Evolutionary conservation across 2,113 vertebrate species (phyloP).

Genomic region (Danio rerio): DNA sequence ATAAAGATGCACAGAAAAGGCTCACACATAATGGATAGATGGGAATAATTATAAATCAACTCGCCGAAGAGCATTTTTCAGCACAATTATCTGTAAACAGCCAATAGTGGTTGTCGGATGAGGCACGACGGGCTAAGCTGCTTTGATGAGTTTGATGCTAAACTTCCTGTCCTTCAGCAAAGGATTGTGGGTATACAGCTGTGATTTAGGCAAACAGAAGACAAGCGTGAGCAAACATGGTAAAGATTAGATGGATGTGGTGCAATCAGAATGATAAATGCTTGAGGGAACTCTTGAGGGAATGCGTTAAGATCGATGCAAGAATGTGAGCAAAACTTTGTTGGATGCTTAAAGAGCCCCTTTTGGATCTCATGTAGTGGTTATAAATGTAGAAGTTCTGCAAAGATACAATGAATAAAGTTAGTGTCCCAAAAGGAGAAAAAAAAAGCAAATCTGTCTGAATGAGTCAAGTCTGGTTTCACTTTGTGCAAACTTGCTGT

Average conservation of each 20-base stretch:
- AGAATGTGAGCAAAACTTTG: neutral
- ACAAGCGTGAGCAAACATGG: slow-evolving; percentile 2
- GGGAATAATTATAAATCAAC: neutral
- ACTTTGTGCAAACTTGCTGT: too few species aligned
- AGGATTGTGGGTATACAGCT: neutral
- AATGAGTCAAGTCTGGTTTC: too few species aligned
- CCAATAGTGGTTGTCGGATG: neutral
- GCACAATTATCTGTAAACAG: slow-evolving; percentile 18
- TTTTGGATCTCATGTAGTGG: too few species aligned
- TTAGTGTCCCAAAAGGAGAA: too few species aligned
- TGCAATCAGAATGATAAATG: neutral
- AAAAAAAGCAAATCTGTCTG: too few species aligned
- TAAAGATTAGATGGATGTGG: neutral
- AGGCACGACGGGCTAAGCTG: neutral
- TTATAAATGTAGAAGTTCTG: too few species aligned
- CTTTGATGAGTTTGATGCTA: slow-evolving; percentile 5
- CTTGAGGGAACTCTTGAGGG: neutral
- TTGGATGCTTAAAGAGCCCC: too few species aligned
- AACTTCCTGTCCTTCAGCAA: slow-evolving; percentile 5
- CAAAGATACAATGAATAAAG: too few species aligned
- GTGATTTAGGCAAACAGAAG: slow-evolving; percentile 19
- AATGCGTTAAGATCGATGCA: neutral
- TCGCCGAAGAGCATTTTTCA: slow-evolving; percentile 1
- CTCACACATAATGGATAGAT: neutral
- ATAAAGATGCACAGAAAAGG: neutral